A percentile compares a stretch with the other conserved stretches of the same genome.
phyloP scores from a whole-genome alignment of 2,113 vertebrate genomes.

The Taurulus bubalis region DNA sequence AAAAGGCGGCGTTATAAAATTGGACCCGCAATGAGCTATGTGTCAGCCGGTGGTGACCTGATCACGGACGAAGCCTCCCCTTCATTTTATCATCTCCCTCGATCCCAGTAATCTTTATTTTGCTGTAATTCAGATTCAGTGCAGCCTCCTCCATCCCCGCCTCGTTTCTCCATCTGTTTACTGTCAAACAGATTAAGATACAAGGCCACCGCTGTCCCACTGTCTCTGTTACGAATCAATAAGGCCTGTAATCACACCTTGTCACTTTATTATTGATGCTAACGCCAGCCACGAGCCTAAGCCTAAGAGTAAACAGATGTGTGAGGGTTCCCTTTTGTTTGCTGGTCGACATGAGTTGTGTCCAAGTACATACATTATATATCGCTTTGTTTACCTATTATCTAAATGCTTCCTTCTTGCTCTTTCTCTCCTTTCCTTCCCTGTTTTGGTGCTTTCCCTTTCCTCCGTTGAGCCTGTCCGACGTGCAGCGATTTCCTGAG shows the following conservation, averaged over 20 bases:
- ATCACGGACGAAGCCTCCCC: slow-evolving; percentile 10
- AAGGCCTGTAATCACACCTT: slow-evolving; percentile 67
- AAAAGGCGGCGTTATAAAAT: slow-evolving; percentile 7
- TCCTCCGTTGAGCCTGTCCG: slow-evolving; percentile 91
- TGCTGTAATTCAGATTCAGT: slow-evolving; percentile 35
- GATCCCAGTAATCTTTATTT: slow-evolving; percentile 35
- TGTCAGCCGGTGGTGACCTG: slow-evolving; percentile 21
- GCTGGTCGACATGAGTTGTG: not conserved
- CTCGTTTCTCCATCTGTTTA: slow-evolving; percentile 44
- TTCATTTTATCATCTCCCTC: not conserved
- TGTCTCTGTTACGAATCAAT: slow-evolving; percentile 69
- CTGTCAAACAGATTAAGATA: slow-evolving; percentile 66
- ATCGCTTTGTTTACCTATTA: not conserved
- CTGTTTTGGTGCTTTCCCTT: slow-evolving; percentile 61
- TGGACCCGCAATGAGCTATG: slow-evolving; percentile 12
- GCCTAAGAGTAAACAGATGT: slow-evolving; percentile 45
- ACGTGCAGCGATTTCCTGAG: slow-evolving; percentile 98
- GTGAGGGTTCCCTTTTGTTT: slow-evolving; percentile 37
- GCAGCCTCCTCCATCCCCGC: not conserved
- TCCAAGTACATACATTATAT: slow-evolving; percentile 28
- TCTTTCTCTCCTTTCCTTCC: not conserved
- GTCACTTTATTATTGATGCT: slow-evolving; percentile 64
- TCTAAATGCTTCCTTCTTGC: slow-evolving; percentile 45
- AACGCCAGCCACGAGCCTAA: slow-evolving; percentile 14
- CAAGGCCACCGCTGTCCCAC: slow-evolving; percentile 41